Evolutionary conservation across 2,888 invertebrate species (phyloP).

Genomic region (Volucella bombylans): DNA sequence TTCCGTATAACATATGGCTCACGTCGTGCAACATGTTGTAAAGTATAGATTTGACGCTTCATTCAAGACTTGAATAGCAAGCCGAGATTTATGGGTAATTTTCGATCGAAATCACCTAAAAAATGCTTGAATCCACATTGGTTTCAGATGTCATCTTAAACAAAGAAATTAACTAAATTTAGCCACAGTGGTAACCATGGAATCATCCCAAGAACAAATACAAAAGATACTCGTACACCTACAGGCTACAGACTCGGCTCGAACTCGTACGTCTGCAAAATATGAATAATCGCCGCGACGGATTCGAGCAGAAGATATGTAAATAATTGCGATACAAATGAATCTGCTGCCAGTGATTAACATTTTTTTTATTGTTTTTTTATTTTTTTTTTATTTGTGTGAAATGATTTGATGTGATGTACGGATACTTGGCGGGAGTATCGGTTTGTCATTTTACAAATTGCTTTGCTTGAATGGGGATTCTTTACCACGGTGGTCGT

Average conservation of each 20-base stretch:
- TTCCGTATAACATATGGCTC: too few species aligned
- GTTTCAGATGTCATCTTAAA: too few species aligned
- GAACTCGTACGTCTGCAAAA: slow-evolving; percentile 8
- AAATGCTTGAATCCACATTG: too few species aligned
- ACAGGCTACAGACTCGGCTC: not conserved
- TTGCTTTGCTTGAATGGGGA: slow-evolving; percentile 35
- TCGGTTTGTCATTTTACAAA: slow-evolving; percentile 68
- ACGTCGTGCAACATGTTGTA: too few species aligned
- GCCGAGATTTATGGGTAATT: too few species aligned
- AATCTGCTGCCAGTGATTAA: slow-evolving; percentile 59
- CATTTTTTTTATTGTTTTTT: slow-evolving; percentile 13
- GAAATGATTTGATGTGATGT: slow-evolving; percentile 59
- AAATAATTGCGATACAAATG: slow-evolving; percentile 64
- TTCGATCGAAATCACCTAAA: too few species aligned
- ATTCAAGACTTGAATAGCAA: too few species aligned
- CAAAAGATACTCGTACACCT: too few species aligned
- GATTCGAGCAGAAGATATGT: slow-evolving; percentile 57
- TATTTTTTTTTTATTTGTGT: slow-evolving; percentile 17
- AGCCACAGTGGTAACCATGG: too few species aligned
- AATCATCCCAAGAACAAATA: too few species aligned
- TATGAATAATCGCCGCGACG: slow-evolving; percentile 58
- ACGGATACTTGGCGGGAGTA: slow-evolving; percentile 52
- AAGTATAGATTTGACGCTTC: too few species aligned
- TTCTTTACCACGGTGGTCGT: slow-evolving; percentile 20
- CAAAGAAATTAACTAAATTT: too few species aligned